Evolutionary conservation across 1,140 invertebrate genomes (phyloP).

Genomic region (Heliothis virescens): DNA sequence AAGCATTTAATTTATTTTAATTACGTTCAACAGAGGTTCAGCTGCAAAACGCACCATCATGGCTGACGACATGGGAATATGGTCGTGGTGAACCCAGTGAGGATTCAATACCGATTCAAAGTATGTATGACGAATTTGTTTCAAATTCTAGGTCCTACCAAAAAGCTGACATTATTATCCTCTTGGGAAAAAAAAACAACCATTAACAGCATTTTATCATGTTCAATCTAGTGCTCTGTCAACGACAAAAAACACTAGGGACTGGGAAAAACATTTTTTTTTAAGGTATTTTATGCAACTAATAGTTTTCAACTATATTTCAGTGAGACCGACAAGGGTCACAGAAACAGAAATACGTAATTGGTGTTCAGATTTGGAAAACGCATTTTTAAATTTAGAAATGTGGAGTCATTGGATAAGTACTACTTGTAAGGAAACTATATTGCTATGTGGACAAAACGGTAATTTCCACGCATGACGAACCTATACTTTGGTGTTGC

Average conservation of each 20-base stretch:
- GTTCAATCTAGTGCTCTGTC: no score
- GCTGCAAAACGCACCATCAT: conserved; percentile 49
- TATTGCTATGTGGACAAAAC: conserved; percentile 54
- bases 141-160: background rate
- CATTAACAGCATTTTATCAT: no score
- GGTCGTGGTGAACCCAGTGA: conserved; percentile 50
- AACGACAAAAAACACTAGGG: no score
- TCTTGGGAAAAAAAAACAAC: no score
- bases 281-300: no score
- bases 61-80: conserved; percentile 33
- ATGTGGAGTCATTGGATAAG: conserved; percentile 72
- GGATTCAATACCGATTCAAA: conserved; percentile 22
- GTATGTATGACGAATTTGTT: conserved; percentile 3
- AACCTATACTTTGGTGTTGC: background rate
- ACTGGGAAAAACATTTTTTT: no score
- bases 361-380: conserved; percentile 69
- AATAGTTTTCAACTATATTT: background rate
- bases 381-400: conserved; percentile 66
- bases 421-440: conserved; percentile 57
- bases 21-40: conserved; percentile 46
- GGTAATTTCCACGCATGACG: conserved; percentile 51
- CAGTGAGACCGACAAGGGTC: conserved; percentile 8
- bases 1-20: no score
- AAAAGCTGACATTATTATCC: background rate
- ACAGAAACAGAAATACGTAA: conserved; percentile 46